These are phyloP conservation scores for Acarapis woodi DNA, from an alignment of 1,140 invertebrate species.

Conservation along the genomic window DNA sequence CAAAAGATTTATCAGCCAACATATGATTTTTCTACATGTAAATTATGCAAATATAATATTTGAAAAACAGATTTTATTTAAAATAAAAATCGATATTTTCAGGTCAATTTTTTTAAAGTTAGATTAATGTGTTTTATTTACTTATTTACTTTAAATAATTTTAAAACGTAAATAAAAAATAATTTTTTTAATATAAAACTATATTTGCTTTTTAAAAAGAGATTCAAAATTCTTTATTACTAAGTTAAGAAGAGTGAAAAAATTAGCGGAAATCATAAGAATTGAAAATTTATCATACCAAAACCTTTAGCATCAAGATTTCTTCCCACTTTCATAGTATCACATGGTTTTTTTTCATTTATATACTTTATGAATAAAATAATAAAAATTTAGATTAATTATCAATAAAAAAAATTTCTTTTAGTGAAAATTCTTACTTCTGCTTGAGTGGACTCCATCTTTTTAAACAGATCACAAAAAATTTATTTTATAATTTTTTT, in stretches of 20 bases:
- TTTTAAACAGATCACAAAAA: too few relatives aligned
- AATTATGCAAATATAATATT: too few relatives aligned
- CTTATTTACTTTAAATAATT: not conserved
- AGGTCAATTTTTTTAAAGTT: not conserved
- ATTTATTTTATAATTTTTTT: too few relatives aligned
- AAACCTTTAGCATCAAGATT: slow-evolving; percentile 22
- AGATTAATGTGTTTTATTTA: not conserved
- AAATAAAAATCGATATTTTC: too few relatives aligned
- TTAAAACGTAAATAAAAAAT: not conserved
- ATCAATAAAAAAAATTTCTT: not conserved
- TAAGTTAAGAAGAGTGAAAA: slow-evolving; percentile 16
- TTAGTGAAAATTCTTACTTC: not conserved
- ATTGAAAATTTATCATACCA: too few relatives aligned
- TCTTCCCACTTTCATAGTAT: slow-evolving; percentile 27
- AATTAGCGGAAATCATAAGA: too few relatives aligned
- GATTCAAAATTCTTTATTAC: not conserved
- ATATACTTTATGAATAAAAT: slow-evolving; percentile 16
- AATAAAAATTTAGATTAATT: slow-evolving; percentile 1
- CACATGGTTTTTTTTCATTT: slow-evolving; percentile 25
- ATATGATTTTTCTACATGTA: too few relatives aligned
- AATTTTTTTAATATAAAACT: not conserved
- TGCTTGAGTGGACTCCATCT: slow-evolving; percentile 23
- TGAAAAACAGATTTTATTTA: too few relatives aligned
- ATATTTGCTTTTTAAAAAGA: too few relatives aligned
- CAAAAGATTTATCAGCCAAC: too few relatives aligned